phyloP scores from a whole-genome alignment of 2,113 vertebrate species.

The Passer montanus region DNA sequence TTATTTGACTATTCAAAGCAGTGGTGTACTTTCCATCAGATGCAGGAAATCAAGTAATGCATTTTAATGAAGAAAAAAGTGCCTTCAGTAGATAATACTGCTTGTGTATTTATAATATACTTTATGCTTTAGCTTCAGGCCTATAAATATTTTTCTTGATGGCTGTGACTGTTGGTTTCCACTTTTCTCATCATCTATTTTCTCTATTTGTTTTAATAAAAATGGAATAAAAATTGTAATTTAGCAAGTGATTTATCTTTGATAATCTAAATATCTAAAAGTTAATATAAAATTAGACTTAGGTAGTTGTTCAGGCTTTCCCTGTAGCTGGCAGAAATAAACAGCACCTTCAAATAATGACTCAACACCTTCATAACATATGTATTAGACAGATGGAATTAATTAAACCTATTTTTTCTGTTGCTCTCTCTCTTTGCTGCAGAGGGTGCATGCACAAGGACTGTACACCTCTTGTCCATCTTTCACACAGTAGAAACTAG shows the following conservation, averaged over 20 bases:
- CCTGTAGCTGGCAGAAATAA: not conserved
- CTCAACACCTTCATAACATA: not conserved
- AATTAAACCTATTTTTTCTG: not conserved
- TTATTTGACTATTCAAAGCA: not conserved
- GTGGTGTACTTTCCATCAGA: not conserved
- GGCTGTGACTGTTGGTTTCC: not conserved
- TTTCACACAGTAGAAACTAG: not conserved
- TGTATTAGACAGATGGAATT: not conserved
- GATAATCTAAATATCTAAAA: not conserved
- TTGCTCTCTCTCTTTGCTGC: not conserved
- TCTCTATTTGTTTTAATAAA: not conserved
- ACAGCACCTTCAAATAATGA: not conserved
- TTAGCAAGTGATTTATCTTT: not conserved
- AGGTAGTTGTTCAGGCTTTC: not conserved
- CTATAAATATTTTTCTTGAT: not conserved
- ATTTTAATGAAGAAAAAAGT: not conserved
- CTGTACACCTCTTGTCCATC: not conserved
- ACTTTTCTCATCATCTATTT: not conserved
- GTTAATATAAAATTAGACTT: not conserved
- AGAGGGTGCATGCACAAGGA: not conserved
- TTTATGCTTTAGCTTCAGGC: not conserved
- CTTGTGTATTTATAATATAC: fast-evolving
- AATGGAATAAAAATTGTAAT: not conserved
- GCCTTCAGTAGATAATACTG: not conserved
- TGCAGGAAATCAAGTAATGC: not conserved